Base-by-base conservation (phyloP, 2,113 vertebrate species). In the Sorex fumeus region DNA sequence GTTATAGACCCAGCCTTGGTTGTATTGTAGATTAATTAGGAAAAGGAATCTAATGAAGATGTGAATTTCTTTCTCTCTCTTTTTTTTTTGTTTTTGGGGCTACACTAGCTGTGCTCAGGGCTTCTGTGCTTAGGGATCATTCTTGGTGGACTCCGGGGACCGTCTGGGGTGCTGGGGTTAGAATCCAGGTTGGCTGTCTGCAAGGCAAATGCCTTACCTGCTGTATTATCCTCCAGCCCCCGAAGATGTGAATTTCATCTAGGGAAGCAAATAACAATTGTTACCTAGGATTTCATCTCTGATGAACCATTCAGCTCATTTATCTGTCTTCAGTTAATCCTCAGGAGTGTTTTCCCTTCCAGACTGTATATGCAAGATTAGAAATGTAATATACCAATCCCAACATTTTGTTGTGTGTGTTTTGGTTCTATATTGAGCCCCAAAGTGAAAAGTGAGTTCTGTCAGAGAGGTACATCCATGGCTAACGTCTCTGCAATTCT, bases 21-120 rank as follows among this genome's bases (percentile, higher is more conserved):
- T 69, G 43, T 77, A 34, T 72, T 91, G 92, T 88, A 91, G n/a
- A 34, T 72, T 57, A 77, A 10, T 45, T 86, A 72, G 27, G 79
- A 76, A 85, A 85, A 88, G 7, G 84, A 60, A 30, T 15, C 28
- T 91, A 45, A n/a, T 69, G 27, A 72, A 79, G 13, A 64, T 50
- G 47, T 50, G 47, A 50, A 50, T 21, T 60, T 60, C 18, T 60
- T 60, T 23, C n/a, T n/a, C n/a, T n/a, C n/a, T n/a, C n/a, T n/a
- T n/a, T 23, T 19, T 60, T 60, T 60, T 18, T 60, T 60, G 16
- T 0, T 60, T 60, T 60, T 60, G 1, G 57, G 57, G 57, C 3
- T 19, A 60, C 21, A 60, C 57, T 21, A 19, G 57, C 57, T 4
- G 3, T 23, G 6, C 57, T 15, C 53, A 53, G 7, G 19, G 21